Conservation (phyloP, 2,797 vertebrate genomes). For the Enteromius mattozi region DNA sequence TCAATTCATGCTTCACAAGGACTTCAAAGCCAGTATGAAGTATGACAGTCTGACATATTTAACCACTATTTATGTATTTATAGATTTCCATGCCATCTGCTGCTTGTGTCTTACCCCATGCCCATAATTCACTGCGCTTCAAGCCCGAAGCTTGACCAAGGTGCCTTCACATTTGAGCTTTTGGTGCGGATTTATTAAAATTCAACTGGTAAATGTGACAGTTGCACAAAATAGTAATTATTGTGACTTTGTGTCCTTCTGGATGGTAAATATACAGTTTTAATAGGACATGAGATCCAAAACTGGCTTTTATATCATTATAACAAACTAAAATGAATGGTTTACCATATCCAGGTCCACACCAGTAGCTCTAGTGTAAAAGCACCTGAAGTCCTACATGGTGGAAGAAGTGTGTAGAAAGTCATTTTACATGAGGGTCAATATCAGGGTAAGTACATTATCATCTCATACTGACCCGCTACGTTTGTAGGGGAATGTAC, state of each 20-base stretch:
- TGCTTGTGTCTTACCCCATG: constrained; percentile 49
- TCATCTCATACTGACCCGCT: constrained; percentile 64
- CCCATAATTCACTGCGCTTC: constrained; percentile 14
- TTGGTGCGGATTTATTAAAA: constrained; percentile 7
- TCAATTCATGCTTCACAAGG: constrained; percentile 30
- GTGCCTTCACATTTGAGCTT: constrained; percentile 5
- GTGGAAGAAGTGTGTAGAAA: constrained; percentile 14
- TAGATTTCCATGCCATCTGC: constrained; percentile 62
- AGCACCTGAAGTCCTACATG: background rate
- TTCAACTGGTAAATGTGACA: constrained; percentile 16
- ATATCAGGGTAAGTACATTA: constrained; percentile 54
- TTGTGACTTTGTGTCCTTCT: background rate
- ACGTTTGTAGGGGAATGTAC: constrained; percentile 71
- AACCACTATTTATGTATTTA: constrained; percentile 79
- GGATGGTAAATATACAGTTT: background rate
- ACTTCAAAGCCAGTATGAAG: constrained; percentile 21
- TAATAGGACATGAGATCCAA: background rate
- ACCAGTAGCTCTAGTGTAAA: constrained; percentile 25
- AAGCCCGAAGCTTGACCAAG: constrained; percentile 2
- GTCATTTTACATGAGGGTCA: constrained; percentile 30
- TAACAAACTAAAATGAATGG: constrained; percentile 11
- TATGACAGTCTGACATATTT: constrained; percentile 51
- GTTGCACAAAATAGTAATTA: background rate
- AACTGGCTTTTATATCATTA: background rate
- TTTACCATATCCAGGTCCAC: constrained; percentile 4